Conservation (phyloP, 2,113 vertebrate genomes). For the Psophia crepitans region DNA sequence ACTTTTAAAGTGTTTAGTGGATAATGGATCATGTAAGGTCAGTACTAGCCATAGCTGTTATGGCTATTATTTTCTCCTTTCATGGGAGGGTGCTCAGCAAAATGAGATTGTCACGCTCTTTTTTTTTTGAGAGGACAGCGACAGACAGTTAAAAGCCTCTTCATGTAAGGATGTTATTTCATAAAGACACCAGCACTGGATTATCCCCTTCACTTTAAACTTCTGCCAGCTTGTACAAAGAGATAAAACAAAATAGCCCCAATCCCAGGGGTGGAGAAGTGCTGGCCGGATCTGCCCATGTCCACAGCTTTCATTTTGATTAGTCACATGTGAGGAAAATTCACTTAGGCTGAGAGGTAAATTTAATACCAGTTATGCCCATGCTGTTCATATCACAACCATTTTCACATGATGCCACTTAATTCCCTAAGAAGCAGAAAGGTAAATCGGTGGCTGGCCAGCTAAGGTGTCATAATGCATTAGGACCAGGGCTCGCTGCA, state of each 20-base stretch:
- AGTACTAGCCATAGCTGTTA: conserved; percentile 76
- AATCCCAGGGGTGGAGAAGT: conserved; percentile 84
- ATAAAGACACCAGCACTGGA: conserved; percentile 86
- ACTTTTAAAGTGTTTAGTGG: conserved; percentile 82
- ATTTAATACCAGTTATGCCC: conserved; percentile 93
- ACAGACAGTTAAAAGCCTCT: conserved; percentile 89
- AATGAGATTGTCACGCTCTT: conserved; percentile 85
- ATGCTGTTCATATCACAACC: conserved; percentile 97
- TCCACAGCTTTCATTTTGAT: conserved; percentile 95
- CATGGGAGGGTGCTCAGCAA: conserved; percentile 82
- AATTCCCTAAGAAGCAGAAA: conserved; percentile 92
- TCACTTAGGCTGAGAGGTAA: conserved; percentile 92
- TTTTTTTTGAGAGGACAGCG: conserved; percentile 77
- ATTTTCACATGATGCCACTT: conserved; percentile 95
- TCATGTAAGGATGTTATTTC: conserved; percentile 89
- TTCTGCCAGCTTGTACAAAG: conserved; percentile 88
- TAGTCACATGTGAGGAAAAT: conserved; percentile 92
- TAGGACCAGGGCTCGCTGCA: conserved; percentile 84
- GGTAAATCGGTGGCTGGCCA: conserved; percentile 85
- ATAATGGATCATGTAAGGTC: conserved; percentile 84
- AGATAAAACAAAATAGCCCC: conserved; percentile 90
- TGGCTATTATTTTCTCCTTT: conserved; percentile 82
- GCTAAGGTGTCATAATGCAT: conserved; percentile 88
- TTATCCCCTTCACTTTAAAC: conserved; percentile 88
- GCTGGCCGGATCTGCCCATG: conserved; percentile 85